Evolutionary conservation across 1,140 invertebrate species (phyloP).

Genomic region (Choristoneura fumiferana): DNA sequence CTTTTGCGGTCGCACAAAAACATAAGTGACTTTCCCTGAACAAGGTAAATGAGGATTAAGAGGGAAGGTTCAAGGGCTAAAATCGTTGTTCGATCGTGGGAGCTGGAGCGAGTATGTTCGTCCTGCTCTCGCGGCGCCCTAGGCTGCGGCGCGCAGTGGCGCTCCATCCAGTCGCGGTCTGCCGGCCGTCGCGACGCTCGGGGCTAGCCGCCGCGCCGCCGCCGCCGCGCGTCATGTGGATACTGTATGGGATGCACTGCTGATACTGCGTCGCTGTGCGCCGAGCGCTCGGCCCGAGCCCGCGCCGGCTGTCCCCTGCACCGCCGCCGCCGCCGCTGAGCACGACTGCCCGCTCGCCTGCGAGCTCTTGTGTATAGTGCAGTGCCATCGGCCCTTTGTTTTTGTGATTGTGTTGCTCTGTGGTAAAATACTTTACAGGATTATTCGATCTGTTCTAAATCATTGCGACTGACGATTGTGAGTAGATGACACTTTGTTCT

Average conservation of each 20-base stretch:
- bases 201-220: slow-evolving; percentile 53
- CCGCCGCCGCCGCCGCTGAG: slow-evolving; percentile 22
- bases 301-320: slow-evolving; percentile 22
- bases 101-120: slow-evolving; percentile 48
- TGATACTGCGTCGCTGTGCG: slow-evolving; percentile 36
- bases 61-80: slow-evolving; percentile 67
- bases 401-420: slow-evolving; percentile 43
- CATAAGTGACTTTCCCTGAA: slow-evolving; percentile 46
- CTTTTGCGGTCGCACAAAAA: slow-evolving; percentile 55
- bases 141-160: slow-evolving; percentile 64
- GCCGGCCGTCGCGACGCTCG: slow-evolving; percentile 73
- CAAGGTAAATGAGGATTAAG: slow-evolving; percentile 66
- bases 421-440: slow-evolving; percentile 28
- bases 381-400: slow-evolving; percentile 59
- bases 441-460: too few species aligned
- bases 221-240: slow-evolving; percentile 47
- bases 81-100: slow-evolving; percentile 50
- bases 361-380: slow-evolving; percentile 30
- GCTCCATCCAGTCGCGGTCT: slow-evolving; percentile 68
- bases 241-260: slow-evolving; percentile 59
- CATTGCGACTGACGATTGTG: too few species aligned
- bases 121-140: slow-evolving; percentile 68
- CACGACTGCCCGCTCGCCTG: slow-evolving; percentile 22
- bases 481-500: not conserved
- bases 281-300: slow-evolving; percentile 32